Base-by-base conservation (phyloP, 2,888 invertebrate species). In the Drosophila borealis region DNA sequence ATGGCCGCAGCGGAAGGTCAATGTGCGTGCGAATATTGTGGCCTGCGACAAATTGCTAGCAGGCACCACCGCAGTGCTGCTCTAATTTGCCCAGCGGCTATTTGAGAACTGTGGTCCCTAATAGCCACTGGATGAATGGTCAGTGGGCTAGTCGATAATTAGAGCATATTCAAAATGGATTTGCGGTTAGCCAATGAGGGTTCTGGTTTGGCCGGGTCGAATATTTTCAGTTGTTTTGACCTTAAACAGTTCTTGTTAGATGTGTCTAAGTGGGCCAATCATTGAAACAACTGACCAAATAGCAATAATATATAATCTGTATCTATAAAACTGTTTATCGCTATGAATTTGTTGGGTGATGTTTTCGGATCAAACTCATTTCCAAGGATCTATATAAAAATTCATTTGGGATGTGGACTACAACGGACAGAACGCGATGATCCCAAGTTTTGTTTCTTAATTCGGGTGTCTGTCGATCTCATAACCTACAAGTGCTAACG, bases 1-100 rank as follows among this genome's bases (percentile, higher is more conserved):
- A 90, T 90, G 80, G 72, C 66, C 78, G 19, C 62, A 70, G 63
- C 51, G 51, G 70, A 90, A 91, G 91, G 91, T 89, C 88, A 88
- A 80, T 66, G 78, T 88, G 86, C 80, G 86, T 90, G 82, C 78
- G 78, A 89, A 87, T 86, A 75, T 78, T 68, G 72, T 19, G 82
- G 73, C 51, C 60, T 60, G 64, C 73, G 46, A 72, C 78, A 77
- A 74, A 74, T 67, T 77, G 69, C 59, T 45, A 55, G 51, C 37
- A 25, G 49, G 36, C 53, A 51, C 53, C 60, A 49, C 77, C 74
- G 80, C 84, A 78, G 85, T 53, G 81, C 74, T 80, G 81, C 79
- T 80, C 90, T 90, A 91, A 88, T 87, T 90, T 81, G 50, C 70
- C 63, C 67, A 68, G 76, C 55, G 64, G 66, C 56, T 62, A 54